Base-by-base conservation (phyloP, 2,113 vertebrate genomes). In the Apodemus sylvaticus region DNA sequence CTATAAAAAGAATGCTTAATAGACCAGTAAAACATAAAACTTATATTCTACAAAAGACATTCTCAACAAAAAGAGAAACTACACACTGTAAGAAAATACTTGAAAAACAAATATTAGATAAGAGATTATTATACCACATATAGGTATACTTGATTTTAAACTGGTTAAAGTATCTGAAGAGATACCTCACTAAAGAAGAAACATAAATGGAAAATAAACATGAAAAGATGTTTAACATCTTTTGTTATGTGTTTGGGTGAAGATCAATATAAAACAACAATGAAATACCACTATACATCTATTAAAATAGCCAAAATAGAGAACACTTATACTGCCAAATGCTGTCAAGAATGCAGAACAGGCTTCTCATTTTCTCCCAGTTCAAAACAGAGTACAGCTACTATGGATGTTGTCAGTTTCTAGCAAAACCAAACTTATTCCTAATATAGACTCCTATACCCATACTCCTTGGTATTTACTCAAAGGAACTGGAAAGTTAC, bases 341-440 rank as follows among this genome's bases (percentile, higher is more conserved):
- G 64, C 64, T 64, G 29, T 3, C 17, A 24, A 83, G 66, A 24
- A 70, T 55, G 13, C 51, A 78, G 24, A 95, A 73, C 36, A 86
- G 5, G 31, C 10, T 42, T 34, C 26, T 58, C 60, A 48, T 66
- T 86, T 29, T 8, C 10, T 66, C 10, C 9, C 45, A 48, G 10
- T 86, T 29, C 39, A 42, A 48, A 45, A 66, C 19, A 48, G 6
- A 22, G 51, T 70, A 93, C 19, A 89, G 24, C 17, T 8, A 51
- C 42, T 90, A 6, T 78, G 86, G 16, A 88, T 92, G 36, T 48
- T 26, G 34, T 42, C 78, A 71, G 51, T 85, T 89, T 93, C 34
- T 92, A 82, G 53, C 12, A 91, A 94, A 94, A 71, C 24, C 26
- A 88, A 88, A 91, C 20, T 76, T 74, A 85, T 42, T 68, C 39